A percentile compares a stretch with the other conserved stretches of the same genome.
phyloP scores from a whole-genome alignment of 2,888 invertebrate species.

The Tinea pellionella region DNA sequence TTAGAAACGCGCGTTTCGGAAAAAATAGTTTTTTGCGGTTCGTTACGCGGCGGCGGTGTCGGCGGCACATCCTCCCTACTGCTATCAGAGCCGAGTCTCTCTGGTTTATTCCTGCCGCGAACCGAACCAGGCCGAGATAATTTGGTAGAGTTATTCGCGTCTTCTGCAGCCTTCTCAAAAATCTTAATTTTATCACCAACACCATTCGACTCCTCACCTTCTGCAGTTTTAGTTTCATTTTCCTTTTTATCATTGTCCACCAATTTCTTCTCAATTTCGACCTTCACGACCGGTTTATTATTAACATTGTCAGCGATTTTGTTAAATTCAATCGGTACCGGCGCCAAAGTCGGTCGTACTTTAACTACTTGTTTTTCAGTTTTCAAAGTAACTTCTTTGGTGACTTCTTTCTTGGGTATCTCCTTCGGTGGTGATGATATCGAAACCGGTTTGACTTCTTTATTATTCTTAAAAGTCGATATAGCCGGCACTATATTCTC shows the following conservation, averaged over 20 bases:
- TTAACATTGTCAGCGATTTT: constrained; percentile 18
- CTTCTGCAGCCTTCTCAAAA: constrained; percentile 58
- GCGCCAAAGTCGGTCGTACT: neutral
- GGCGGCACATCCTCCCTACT: constrained; percentile 30
- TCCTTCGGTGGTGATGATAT: neutral
- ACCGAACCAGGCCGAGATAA: constrained; percentile 39
- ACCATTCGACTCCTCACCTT: constrained; percentile 46
- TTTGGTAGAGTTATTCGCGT: constrained; percentile 36
- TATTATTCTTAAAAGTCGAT: constrained; percentile 18
- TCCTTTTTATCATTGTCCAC: constrained; percentile 17
- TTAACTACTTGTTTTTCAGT: constrained; percentile 22
- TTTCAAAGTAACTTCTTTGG: constrained; percentile 29
- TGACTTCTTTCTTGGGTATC: constrained; percentile 27
- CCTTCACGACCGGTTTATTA: neutral
- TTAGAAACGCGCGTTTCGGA: constrained; percentile 13
- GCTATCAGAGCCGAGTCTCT: constrained; percentile 22
- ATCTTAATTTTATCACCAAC: constrained; percentile 64
- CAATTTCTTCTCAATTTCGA: constrained; percentile 19
- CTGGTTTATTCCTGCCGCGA: constrained; percentile 33
- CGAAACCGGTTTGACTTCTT: neutral
- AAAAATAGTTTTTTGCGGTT: constrained; percentile 8
- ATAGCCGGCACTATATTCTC: constrained; percentile 21
- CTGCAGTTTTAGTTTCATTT: neutral
- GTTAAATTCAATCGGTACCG: constrained; percentile 8
- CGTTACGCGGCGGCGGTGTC: constrained; percentile 30